These are phyloP conservation scores for Xenopus borealis DNA, from an alignment of 2,113 vertebrate genomes.

Conservation along the genomic window DNA sequence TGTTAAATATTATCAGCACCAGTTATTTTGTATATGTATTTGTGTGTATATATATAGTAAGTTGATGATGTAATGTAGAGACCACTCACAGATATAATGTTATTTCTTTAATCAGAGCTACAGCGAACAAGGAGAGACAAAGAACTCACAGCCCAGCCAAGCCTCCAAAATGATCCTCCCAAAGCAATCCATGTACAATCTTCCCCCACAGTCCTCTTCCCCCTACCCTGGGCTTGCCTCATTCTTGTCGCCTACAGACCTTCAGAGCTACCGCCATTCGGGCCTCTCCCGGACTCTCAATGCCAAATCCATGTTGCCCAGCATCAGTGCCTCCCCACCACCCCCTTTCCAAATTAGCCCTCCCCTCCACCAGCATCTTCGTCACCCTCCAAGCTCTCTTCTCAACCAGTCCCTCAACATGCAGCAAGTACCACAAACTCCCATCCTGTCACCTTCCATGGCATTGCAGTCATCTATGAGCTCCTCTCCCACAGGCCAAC, in stretches of 20 bases:
- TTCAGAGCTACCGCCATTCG: slow-evolving; percentile 89
- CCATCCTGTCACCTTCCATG: slow-evolving; percentile 92
- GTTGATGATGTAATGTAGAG: no score
- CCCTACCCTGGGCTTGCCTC: slow-evolving; percentile 85
- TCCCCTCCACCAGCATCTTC: slow-evolving; percentile 92
- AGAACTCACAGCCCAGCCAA: slow-evolving; percentile 77
- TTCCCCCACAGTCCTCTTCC: slow-evolving; percentile 83
- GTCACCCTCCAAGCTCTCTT: slow-evolving; percentile 83
- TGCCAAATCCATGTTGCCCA: slow-evolving; percentile 89
- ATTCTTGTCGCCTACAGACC: slow-evolving; percentile 85
- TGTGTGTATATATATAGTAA: no score
- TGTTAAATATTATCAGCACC: no score
- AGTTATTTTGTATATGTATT: no score
- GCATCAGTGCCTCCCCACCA: slow-evolving; percentile 90
- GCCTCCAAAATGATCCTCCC: slow-evolving; percentile 89
- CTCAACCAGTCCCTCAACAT: slow-evolving; percentile 93
- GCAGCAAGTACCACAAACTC: slow-evolving; percentile 91
- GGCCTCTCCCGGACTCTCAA: slow-evolving; percentile 82
- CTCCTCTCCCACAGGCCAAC: slow-evolving; percentile 90
- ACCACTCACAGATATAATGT: not conserved
- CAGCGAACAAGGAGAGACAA: slow-evolving; percentile 83
- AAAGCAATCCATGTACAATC: slow-evolving; percentile 85
- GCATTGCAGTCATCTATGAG: slow-evolving; percentile 85
- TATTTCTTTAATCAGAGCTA: slow-evolving; percentile 73
- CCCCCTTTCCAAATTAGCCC: slow-evolving; percentile 95